These are phyloP conservation scores for Muscicapa comitata DNA, from an alignment of 2,797 vertebrate species.

Conservation along the genomic window DNA sequence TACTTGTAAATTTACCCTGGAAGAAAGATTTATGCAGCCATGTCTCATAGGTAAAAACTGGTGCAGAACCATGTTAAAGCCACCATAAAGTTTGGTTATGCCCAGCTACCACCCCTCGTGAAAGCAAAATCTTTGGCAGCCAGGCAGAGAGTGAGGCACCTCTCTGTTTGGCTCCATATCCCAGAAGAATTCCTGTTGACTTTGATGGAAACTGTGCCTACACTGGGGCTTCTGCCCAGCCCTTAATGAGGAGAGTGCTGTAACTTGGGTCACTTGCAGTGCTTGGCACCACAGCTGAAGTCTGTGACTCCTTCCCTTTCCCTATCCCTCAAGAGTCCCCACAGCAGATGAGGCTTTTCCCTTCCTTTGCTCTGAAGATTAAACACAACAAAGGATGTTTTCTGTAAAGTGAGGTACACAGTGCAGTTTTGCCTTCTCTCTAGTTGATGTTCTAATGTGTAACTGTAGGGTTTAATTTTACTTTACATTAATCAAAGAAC, in stretches of 20 bases:
- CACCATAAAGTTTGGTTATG: neutral
- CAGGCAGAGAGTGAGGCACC: neutral
- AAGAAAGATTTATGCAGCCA: neutral
- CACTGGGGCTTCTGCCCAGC: neutral
- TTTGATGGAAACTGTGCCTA: neutral
- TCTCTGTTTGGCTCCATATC: neutral
- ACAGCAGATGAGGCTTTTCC: neutral
- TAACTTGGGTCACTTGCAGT: neutral
- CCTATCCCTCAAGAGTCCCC: neutral
- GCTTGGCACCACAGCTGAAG: neutral
- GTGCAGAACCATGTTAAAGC: neutral
- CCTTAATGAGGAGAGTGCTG: rapidly evolving
- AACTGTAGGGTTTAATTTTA: constrained; percentile 74
- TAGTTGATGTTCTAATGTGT: constrained; percentile 63
- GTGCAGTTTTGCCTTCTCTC: constrained; percentile 23
- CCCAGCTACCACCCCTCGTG: neutral
- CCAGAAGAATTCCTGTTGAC: neutral
- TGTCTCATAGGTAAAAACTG: neutral
- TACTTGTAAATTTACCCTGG: neutral
- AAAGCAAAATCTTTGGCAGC: neutral
- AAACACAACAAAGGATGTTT: constrained; percentile 45
- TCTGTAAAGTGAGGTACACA: constrained; percentile 16
- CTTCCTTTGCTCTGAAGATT: constrained; percentile 11
- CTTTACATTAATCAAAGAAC: constrained; percentile 90
- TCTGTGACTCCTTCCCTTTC: neutral